Conservation (phyloP, 2,888 invertebrate genomes). For the Aelia acuminata region DNA sequence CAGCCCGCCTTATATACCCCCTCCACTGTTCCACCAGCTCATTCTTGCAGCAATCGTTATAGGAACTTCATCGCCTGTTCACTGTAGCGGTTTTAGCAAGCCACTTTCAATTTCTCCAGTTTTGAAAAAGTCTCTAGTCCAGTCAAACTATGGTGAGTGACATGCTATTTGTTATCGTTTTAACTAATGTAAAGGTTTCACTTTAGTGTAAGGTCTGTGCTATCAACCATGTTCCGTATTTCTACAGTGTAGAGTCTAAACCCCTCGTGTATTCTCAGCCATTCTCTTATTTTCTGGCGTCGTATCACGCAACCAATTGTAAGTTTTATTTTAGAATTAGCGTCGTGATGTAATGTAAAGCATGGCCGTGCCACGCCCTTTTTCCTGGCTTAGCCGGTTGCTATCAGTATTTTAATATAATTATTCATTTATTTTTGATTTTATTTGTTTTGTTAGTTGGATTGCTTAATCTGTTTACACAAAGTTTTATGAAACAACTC, state of each 20-base stretch:
- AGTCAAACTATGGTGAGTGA: conserved; percentile 43
- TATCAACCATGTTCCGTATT: too few relatives aligned
- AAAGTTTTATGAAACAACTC: too few relatives aligned
- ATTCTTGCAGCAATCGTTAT: conserved; percentile 49
- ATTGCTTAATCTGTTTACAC: neutral
- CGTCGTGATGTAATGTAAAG: neutral
- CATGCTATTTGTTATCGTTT: neutral
- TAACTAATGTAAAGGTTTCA: neutral
- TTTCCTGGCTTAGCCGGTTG: neutral
- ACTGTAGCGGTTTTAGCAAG: conserved; percentile 42
- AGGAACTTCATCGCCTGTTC: conserved; percentile 42
- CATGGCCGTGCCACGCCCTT: neutral
- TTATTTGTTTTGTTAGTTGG: neutral
- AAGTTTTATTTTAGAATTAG: neutral
- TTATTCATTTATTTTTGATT: neutral
- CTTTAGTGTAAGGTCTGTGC: too few relatives aligned
- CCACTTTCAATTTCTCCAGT: neutral
- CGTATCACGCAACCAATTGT: neutral
- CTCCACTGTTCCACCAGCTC: neutral
- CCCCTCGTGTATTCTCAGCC: too few relatives aligned
- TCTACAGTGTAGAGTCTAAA: too few relatives aligned
- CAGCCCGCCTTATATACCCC: conserved; percentile 48
- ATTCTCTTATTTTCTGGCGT: too few relatives aligned
- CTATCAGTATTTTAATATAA: neutral
- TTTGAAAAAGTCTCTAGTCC: neutral